These are phyloP conservation scores for Pantherophis guttatus DNA, from an alignment of 2,113 vertebrate species.

Conservation along the genomic window DNA sequence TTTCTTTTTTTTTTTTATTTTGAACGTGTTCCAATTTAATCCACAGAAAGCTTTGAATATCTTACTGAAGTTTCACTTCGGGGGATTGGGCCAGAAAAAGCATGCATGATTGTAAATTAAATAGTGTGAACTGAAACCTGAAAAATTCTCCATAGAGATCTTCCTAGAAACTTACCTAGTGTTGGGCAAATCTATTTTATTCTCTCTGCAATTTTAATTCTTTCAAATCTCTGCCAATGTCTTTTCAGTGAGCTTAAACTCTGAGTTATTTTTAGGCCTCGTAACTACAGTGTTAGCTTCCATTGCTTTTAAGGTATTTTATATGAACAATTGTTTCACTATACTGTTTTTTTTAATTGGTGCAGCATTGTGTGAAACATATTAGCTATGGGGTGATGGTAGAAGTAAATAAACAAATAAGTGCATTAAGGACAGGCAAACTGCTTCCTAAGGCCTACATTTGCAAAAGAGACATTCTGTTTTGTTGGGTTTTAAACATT, in stretches of 20 bases:
- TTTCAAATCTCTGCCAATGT: not conserved
- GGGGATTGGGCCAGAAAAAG: not conserved
- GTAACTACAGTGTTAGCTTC: not conserved
- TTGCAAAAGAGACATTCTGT: not conserved
- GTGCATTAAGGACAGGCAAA: not conserved
- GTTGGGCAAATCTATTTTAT: not conserved
- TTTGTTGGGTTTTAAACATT: not conserved
- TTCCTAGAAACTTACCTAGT: not conserved
- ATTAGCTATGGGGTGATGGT: not conserved
- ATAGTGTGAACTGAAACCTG: not conserved
- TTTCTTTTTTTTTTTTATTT: not conserved
- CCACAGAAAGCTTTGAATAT: not conserved
- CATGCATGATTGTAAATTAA: not conserved
- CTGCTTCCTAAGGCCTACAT: not conserved
- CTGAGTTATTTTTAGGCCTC: not conserved
- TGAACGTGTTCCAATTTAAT: not conserved
- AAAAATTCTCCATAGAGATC: not conserved
- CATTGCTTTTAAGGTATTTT: not conserved
- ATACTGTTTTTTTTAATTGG: not conserved
- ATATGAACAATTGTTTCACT: not conserved
- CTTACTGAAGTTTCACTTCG: not conserved
- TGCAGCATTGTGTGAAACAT: not conserved
- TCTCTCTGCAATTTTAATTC: not conserved
- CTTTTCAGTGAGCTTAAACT: not conserved
- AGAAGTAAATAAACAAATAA: not conserved